Conservation (phyloP, 2,888 invertebrate species). For the Drosophila villosipedis region DNA sequence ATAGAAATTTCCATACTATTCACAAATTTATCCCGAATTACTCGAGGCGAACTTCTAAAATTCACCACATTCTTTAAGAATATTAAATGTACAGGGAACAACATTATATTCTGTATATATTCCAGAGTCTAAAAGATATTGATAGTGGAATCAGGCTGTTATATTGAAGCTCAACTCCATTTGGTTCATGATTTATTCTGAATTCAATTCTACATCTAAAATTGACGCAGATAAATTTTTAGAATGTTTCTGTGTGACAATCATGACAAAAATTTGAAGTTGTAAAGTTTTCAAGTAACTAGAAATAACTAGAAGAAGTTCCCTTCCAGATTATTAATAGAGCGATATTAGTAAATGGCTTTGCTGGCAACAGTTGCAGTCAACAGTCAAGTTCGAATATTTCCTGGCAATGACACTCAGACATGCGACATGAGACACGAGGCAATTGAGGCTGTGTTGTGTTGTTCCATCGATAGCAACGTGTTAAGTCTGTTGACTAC, state of each 20-base stretch:
- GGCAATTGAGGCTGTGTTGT: constrained; percentile 22
- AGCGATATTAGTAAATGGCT: constrained; percentile 6
- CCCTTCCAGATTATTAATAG: background rate
- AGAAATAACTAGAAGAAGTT: too few relatives aligned
- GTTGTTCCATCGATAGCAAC: constrained; percentile 29
- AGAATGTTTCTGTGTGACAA: background rate
- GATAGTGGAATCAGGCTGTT: too few relatives aligned
- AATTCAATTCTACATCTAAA: background rate
- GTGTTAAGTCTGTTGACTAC: constrained; percentile 6
- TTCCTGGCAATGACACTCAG: constrained; percentile 28
- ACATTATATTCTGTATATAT: too few relatives aligned
- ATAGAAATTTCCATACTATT: background rate
- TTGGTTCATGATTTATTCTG: background rate
- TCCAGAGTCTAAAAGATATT: background rate
- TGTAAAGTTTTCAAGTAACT: background rate
- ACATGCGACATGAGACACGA: constrained; percentile 2
- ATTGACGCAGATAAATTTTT: background rate
- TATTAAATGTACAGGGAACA: background rate
- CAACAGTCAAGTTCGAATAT: constrained; percentile 6
- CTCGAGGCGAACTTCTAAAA: background rate
- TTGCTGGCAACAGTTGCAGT: constrained; percentile 2
- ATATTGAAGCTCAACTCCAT: background rate
- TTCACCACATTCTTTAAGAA: background rate
- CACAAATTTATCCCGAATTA: background rate
- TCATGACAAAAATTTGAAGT: background rate